Conservation (phyloP, 1,140 invertebrate genomes). For the Charaxes varanes region DNA sequence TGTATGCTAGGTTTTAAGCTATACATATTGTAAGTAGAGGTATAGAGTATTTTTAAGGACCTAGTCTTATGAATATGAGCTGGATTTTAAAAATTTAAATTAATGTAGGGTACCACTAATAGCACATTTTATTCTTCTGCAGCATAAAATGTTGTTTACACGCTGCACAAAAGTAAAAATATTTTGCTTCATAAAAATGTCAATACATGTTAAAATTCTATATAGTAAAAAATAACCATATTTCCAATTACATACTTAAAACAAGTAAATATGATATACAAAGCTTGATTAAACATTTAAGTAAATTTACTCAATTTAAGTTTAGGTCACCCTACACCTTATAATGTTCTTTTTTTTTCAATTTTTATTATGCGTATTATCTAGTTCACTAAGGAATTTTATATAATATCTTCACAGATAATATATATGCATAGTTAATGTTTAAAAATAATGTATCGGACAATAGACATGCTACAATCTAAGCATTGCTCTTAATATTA, state of each 20-base stretch:
- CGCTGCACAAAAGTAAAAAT: too few relatives aligned
- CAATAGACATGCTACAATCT: slow-evolving; percentile 57
- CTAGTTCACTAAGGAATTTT: slow-evolving; percentile 9
- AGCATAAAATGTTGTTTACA: slow-evolving; percentile 1
- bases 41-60: slow-evolving; percentile 29
- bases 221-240: too few relatives aligned
- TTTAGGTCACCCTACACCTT: background rate
- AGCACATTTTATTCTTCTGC: slow-evolving; percentile 1
- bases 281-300: too few relatives aligned
- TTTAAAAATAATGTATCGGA: slow-evolving; percentile 34
- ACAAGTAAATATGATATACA: too few relatives aligned
- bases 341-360: too few relatives aligned
- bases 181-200: too few relatives aligned
- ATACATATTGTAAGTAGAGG: slow-evolving; percentile 5
- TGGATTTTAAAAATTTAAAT: slow-evolving; percentile 35
- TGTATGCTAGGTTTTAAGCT: slow-evolving; percentile 4
- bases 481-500: slow-evolving; percentile 30
- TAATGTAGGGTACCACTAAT: slow-evolving; percentile 10
- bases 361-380: slow-evolving; percentile 6
- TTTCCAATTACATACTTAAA: too few relatives aligned
- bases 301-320: too few relatives aligned
- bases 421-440: slow-evolving; percentile 14
- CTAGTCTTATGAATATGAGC: slow-evolving; percentile 71
- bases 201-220: too few relatives aligned
- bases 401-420: slow-evolving; percentile 17